Conservation (phyloP, 2,888 invertebrate genomes). For the Hemaris fuciformis region DNA sequence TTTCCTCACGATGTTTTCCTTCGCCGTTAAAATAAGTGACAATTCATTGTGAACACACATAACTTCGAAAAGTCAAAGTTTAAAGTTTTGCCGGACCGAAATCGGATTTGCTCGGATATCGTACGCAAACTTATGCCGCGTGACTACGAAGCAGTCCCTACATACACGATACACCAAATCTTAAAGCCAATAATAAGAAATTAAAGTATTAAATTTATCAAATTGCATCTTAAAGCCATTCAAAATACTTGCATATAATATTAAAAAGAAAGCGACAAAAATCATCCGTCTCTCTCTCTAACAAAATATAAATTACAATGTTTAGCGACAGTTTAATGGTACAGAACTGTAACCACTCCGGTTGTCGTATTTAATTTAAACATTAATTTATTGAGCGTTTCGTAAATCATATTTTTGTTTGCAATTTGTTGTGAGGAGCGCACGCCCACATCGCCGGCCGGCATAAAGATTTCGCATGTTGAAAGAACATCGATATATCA, state of each 20-base stretch:
- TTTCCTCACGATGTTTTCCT: too few species aligned
- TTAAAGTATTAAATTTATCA: too few species aligned
- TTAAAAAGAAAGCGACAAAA: background rate
- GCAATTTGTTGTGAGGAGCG: slow-evolving; percentile 60
- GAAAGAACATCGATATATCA: background rate
- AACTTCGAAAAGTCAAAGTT: too few species aligned
- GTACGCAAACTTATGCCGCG: too few species aligned
- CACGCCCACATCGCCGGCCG: slow-evolving; percentile 25
- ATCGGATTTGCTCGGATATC: too few species aligned
- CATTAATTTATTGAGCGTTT: slow-evolving; percentile 58
- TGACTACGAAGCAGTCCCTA: too few species aligned
- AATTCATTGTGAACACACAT: too few species aligned
- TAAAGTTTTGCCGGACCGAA: too few species aligned
- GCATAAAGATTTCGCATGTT: slow-evolving; percentile 9
- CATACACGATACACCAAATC: too few species aligned
- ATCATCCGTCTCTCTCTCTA: slow-evolving; percentile 21
- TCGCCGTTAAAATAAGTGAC: too few species aligned
- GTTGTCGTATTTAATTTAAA: slow-evolving; percentile 54
- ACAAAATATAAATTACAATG: slow-evolving; percentile 34
- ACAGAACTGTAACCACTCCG: slow-evolving; percentile 35
- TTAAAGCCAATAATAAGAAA: too few species aligned
- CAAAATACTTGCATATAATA: background rate
- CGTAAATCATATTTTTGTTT: slow-evolving; percentile 67
- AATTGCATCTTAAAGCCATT: too few species aligned
- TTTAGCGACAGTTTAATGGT: slow-evolving; percentile 55